A percentile compares a stretch with the other conserved stretches of the same genome.
Evolutionary conservation across 2,113 vertebrate species (phyloP).

Genomic region (Willisornis vidua): DNA sequence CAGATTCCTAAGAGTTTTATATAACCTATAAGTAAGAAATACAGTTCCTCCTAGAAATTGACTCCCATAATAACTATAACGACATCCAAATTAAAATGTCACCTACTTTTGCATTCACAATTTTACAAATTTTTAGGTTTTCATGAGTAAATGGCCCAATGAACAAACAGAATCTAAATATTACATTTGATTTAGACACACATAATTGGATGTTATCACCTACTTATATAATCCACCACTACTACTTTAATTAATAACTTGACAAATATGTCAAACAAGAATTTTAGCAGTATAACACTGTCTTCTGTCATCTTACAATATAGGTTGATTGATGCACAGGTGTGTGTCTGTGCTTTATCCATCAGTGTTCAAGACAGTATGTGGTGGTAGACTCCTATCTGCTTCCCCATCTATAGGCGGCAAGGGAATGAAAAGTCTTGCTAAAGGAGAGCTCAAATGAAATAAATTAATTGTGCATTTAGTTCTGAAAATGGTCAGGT

Average conservation of each 20-base stretch:
- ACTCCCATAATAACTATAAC: neutral
- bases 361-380: neutral
- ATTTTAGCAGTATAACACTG: neutral
- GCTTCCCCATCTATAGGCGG: neutral
- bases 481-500: neutral
- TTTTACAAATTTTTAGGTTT: neutral
- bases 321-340: fast-evolving
- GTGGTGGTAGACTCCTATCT: neutral
- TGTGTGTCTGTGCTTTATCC: neutral
- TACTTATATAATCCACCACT: neutral
- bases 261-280: neutral
- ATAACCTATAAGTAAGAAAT: constrained; percentile 56
- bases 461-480: neutral
- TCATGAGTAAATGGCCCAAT: neutral
- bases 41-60: constrained; percentile 10
- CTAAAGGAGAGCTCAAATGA: neutral
- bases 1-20: constrained; percentile 45
- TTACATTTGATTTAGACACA: neutral
- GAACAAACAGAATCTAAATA: neutral
- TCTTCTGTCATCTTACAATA: neutral
- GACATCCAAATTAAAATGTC: neutral
- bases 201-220: neutral
- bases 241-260: neutral
- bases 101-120: neutral
- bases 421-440: neutral